Conservation (phyloP, 2,888 invertebrate species). For the Temnothorax rugatulus region DNA sequence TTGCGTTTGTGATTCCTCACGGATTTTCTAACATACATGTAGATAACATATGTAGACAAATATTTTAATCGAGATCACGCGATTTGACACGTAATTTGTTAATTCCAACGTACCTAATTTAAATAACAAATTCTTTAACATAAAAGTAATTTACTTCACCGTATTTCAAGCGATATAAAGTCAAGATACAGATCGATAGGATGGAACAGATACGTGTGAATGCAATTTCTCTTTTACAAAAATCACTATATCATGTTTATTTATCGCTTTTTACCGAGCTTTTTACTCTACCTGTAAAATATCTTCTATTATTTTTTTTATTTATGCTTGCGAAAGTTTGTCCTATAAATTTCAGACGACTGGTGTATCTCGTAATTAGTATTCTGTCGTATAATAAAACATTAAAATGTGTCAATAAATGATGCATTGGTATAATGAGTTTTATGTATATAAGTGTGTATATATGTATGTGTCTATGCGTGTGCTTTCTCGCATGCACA, state of each 20-base stretch:
- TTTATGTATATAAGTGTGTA: not conserved
- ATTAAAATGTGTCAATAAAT: conserved; percentile 18
- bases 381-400: not conserved
- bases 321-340: not conserved
- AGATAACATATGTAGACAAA: not conserved
- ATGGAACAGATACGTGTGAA: conserved; percentile 1
- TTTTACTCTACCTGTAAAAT: not conserved
- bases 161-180: not conserved
- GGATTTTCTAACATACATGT: not conserved
- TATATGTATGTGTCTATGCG: not conserved
- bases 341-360: conserved; percentile 8
- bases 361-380: conserved; percentile 14
- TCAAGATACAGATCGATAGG: not conserved
- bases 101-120: not conserved
- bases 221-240: conserved; percentile 8
- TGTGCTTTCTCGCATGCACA: not conserved
- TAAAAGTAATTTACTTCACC: not conserved
- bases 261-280: conserved; percentile 5
- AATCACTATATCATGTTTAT: conserved; percentile 11
- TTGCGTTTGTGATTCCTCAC: not conserved
- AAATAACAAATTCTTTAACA: not conserved
- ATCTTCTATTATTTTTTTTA: conserved; percentile 10
- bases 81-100: not conserved
- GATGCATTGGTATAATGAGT: not conserved
- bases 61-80: not conserved